Percentiles rank a stretch among this genome's conserved stretches.
Evolutionary conservation across 1,140 invertebrate genomes (phyloP).

Genomic region (Ceratosolen fusciceps): DNA sequence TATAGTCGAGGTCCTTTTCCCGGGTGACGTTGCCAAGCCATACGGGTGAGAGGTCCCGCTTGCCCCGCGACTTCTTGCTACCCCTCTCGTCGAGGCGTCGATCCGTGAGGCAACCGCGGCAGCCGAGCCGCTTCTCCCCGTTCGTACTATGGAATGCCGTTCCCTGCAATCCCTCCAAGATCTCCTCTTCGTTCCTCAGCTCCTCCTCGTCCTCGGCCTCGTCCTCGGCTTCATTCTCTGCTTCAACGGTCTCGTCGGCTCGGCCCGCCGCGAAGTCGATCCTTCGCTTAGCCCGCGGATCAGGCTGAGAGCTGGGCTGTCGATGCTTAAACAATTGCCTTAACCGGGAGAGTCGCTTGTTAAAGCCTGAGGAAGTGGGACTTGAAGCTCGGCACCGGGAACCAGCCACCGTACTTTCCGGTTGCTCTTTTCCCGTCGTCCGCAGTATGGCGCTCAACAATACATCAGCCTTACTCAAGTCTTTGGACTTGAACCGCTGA

Average conservation of each 20-base stretch:
- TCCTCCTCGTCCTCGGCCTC: slow-evolving; percentile 27
- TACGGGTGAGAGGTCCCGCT: slow-evolving; percentile 4
- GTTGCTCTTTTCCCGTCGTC: slow-evolving; percentile 59
- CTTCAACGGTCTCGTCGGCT: slow-evolving; percentile 34
- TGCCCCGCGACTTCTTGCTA: slow-evolving; percentile 38
- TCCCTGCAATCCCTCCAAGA: background rate
- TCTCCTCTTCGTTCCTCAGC: slow-evolving; percentile 39
- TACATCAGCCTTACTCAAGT: slow-evolving; percentile 72
- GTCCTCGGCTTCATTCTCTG: slow-evolving; percentile 19
- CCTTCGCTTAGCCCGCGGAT: slow-evolving; percentile 32
- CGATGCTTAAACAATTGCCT: slow-evolving; percentile 65
- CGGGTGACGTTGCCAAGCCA: slow-evolving; percentile 17
- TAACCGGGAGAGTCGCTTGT: slow-evolving; percentile 62
- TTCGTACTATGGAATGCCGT: slow-evolving; percentile 62
- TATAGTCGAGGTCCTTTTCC: background rate
- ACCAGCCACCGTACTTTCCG: slow-evolving; percentile 50
- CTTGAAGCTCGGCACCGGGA: slow-evolving; percentile 16
- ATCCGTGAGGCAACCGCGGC: background rate
- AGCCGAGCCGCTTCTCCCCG: slow-evolving; percentile 45
- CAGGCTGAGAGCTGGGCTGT: slow-evolving; percentile 44
- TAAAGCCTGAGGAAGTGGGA: slow-evolving; percentile 47
- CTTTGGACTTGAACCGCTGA: background rate
- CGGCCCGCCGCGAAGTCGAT: slow-evolving; percentile 30
- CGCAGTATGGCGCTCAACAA: slow-evolving; percentile 73
- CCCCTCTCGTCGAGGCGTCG: background rate